Evolutionary conservation across 2,797 vertebrate genomes (phyloP).

Genomic region (Mormyrops boulengeri): DNA sequence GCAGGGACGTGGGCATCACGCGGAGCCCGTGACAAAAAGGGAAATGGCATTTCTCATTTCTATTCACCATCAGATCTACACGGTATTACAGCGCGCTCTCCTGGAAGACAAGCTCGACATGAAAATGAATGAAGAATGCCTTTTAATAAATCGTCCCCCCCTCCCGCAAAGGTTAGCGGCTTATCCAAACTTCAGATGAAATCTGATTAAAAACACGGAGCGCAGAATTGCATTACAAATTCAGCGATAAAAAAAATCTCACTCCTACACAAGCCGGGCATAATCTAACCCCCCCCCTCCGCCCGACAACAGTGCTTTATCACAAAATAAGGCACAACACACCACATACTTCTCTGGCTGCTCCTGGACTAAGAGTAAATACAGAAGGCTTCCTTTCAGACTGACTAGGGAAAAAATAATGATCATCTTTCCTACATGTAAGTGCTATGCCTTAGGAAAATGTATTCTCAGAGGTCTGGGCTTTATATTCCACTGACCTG

Average conservation of each 20-base stretch:
- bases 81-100: not conserved
- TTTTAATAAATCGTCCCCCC: not conserved
- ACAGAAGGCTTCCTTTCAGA: not conserved
- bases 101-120: not conserved
- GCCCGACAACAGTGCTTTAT: not conserved
- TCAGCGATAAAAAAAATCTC: conserved; percentile 2
- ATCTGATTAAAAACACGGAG: conserved; percentile 20
- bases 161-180: not conserved
- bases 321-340: not conserved
- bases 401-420: not conserved
- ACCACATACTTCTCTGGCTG: not conserved
- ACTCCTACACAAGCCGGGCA: conserved; percentile 8
- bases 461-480: not conserved
- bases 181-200: conserved; percentile 14
- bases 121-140: not conserved
- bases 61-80: not conserved
- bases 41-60: not conserved
- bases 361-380: not conserved
- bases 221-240: conserved; percentile 10
- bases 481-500: not conserved
- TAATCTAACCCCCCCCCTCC: not conserved
- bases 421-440: not conserved
- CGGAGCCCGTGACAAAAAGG: not conserved
- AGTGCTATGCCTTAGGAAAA: not conserved
- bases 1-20: not conserved